phyloP scores from a whole-genome alignment of 2,113 vertebrate genomes.

The Andinoacara biseriatus region DNA sequence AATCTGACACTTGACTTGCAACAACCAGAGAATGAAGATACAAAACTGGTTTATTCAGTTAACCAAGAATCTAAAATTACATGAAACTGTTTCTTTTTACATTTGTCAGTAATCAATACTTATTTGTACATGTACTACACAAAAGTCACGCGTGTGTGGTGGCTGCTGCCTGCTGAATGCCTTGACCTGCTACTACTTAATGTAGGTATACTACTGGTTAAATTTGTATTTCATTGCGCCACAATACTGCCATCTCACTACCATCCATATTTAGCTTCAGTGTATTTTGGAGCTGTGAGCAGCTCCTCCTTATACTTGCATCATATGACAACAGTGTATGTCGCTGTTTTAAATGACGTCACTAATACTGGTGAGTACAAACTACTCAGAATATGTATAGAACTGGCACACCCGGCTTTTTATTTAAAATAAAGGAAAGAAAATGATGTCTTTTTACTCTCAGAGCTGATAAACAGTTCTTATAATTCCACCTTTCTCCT shows the following conservation, averaged over 20 bases:
- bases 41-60: not conserved
- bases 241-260: not conserved
- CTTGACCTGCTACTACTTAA: not conserved
- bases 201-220: not conserved
- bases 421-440: not conserved
- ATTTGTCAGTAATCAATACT: not conserved
- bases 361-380: not conserved
- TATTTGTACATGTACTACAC: not conserved
- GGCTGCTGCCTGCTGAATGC: not conserved
- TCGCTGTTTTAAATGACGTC: not conserved
- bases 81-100: not conserved
- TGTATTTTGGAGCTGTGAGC: not conserved
- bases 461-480: not conserved
- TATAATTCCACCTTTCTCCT: not conserved
- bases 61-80: not conserved
- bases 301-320: not conserved
- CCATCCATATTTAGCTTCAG: not conserved
- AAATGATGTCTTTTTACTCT: not conserved
- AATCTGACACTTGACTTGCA: not conserved
- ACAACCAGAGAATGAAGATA: fast-evolving
- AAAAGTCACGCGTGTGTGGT: not conserved
- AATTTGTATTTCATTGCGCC: not conserved
- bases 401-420: not conserved
- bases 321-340: not conserved
- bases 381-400: not conserved